These are phyloP conservation scores for Silurus asotus DNA, from an alignment of 2,113 vertebrate genomes.

Conservation along the genomic window DNA sequence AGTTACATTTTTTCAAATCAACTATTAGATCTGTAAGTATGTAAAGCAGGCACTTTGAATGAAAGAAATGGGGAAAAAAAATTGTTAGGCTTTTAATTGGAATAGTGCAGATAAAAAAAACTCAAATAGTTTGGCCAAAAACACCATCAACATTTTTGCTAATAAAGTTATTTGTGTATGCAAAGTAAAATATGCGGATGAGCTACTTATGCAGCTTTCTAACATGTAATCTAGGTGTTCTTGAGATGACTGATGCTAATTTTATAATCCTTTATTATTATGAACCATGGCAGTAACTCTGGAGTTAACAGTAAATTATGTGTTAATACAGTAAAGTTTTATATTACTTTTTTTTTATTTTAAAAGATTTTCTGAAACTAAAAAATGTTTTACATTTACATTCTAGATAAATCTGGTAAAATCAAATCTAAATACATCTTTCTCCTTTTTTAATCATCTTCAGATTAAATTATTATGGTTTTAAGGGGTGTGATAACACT, in stretches of 20 bases:
- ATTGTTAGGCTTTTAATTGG: background rate
- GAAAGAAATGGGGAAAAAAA: background rate
- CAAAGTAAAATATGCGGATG: background rate
- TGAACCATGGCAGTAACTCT: background rate
- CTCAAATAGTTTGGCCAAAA: background rate
- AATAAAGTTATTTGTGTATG: background rate
- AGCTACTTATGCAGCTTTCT: background rate
- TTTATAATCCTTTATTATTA: background rate
- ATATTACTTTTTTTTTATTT: too few relatives aligned
- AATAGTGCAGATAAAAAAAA: background rate
- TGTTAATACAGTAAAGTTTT: background rate
- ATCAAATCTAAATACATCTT: background rate
- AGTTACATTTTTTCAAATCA: background rate
- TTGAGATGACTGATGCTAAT: background rate
- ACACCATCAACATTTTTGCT: background rate
- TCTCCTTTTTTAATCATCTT: background rate
- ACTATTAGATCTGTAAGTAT: background rate
- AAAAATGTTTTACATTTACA: background rate
- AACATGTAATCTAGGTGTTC: background rate
- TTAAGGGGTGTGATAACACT: background rate
- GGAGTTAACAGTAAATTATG: background rate
- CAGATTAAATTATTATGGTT: background rate
- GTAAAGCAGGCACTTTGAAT: background rate
- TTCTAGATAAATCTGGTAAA: too few relatives aligned
- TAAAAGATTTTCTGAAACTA: background rate